Conservation (phyloP, 2,113 vertebrate genomes). For the Ceyx melanurus region DNA sequence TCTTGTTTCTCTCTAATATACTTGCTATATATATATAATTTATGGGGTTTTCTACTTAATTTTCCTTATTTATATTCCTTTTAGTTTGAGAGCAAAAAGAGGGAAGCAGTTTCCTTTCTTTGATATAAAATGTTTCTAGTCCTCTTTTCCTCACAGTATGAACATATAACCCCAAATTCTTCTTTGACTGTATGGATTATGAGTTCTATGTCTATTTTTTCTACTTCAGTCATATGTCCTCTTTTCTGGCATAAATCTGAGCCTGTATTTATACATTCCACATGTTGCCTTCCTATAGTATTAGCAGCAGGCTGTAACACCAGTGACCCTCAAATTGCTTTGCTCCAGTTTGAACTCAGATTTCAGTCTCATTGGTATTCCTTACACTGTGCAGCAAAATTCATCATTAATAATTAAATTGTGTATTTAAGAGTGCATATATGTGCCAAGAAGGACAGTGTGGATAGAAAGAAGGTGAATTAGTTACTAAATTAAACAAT, state of each 20-base stretch:
- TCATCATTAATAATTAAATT: slow-evolving; percentile 33
- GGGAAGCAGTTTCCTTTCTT: not conserved
- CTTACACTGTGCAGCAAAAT: not conserved
- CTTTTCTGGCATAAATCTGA: slow-evolving; percentile 1
- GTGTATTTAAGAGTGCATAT: not conserved
- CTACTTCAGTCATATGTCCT: not conserved
- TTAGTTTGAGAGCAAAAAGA: not conserved
- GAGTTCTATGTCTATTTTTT: not conserved
- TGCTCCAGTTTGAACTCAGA: slow-evolving; percentile 25
- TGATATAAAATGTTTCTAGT: not conserved
- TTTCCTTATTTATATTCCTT: not conserved
- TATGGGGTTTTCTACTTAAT: not conserved
- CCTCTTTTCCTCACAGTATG: not conserved
- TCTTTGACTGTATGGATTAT: not conserved
- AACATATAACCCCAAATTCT: not conserved
- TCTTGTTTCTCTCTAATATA: not conserved
- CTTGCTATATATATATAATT: too few species aligned
- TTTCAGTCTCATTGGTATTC: slow-evolving; percentile 33
- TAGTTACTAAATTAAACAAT: slow-evolving; percentile 13
- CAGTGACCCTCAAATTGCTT: slow-evolving; percentile 23
- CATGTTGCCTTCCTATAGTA: slow-evolving; percentile 29
- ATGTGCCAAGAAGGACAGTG: not conserved
- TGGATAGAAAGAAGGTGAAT: not conserved
- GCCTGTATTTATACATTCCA: slow-evolving; percentile 28
- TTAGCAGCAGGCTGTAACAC: slow-evolving; percentile 41